These are phyloP conservation scores for Lasioglossum baleicum DNA, from an alignment of 1,140 invertebrate genomes.

Conservation along the genomic window DNA sequence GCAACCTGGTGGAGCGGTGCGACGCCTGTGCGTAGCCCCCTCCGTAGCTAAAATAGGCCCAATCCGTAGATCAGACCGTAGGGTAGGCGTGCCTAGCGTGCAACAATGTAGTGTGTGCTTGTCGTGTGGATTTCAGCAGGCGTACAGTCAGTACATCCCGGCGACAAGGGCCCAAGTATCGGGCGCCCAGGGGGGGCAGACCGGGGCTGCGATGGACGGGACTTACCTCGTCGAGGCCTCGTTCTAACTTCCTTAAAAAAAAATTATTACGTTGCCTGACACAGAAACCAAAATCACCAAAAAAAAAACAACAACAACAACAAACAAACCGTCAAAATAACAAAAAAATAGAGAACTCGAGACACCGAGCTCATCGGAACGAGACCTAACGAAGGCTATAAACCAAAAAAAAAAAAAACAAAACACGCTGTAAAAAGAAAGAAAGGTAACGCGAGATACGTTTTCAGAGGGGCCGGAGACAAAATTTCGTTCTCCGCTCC, in stretches of 20 bases:
- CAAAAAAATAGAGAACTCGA: not conserved
- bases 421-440: not conserved
- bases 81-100: slow-evolving; percentile 75
- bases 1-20: too few relatives aligned
- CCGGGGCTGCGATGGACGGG: slow-evolving; percentile 88
- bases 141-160: slow-evolving; percentile 91
- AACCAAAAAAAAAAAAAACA: not conserved
- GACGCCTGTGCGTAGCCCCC: not conserved
- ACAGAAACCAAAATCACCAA: slow-evolving; percentile 3
- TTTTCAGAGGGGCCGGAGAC: not conserved
- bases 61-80: slow-evolving; percentile 55
- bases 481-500: too few relatives aligned
- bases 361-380: too few relatives aligned
- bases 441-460: slow-evolving; percentile 37
- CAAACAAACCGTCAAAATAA: slow-evolving; percentile 5
- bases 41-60: slow-evolving; percentile 9
- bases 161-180: slow-evolving; percentile 83
- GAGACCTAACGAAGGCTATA: not conserved
- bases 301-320: slow-evolving; percentile 6
- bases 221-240: slow-evolving; percentile 91
- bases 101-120: slow-evolving; percentile 81
- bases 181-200: slow-evolving; percentile 87
- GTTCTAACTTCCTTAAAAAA: slow-evolving; percentile 76
- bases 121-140: slow-evolving; percentile 84
- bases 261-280: too few relatives aligned